Percentiles rank a stretch among this genome's conserved stretches.
These are phyloP conservation scores for Campylomormyrus numenius DNA, from an alignment of 2,113 vertebrate species.

Conservation along the genomic window DNA sequence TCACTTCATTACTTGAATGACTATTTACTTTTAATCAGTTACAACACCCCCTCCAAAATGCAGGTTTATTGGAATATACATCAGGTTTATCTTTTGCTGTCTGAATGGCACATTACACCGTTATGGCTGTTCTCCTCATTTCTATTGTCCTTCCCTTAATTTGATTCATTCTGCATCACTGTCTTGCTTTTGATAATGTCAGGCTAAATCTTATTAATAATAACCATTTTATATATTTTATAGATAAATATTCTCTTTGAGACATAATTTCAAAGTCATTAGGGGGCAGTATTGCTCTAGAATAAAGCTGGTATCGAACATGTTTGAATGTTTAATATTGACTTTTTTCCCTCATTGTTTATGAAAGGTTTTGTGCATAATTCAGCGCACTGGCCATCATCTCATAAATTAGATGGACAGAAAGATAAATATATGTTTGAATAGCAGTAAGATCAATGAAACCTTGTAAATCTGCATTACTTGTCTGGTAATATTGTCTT, in stretches of 20 bases:
- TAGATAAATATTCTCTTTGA: constrained; percentile 18
- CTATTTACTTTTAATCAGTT: neutral
- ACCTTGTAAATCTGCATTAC: constrained; percentile 52
- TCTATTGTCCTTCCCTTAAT: neutral
- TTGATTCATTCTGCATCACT: neutral
- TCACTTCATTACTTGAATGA: neutral
- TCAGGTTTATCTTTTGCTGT: neutral
- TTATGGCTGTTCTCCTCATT: neutral
- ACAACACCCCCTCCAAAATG: neutral
- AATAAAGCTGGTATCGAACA: constrained; percentile 15
- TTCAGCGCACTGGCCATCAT: constrained; percentile 53
- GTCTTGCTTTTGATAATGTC: neutral
- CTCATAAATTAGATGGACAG: constrained; percentile 46
- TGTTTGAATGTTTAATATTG: constrained; percentile 38
- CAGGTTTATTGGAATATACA: neutral
- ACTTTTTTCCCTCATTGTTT: constrained; percentile 52
- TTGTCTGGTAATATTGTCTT: constrained; percentile 47
- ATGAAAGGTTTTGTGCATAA: constrained; percentile 53
- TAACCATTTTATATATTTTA: neutral
- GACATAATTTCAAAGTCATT: constrained; percentile 34
- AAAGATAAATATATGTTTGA: constrained; percentile 58
- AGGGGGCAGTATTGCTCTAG: constrained; percentile 66
- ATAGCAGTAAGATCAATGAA: constrained; percentile 46
- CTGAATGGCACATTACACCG: neutral
- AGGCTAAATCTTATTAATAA: neutral